Base-by-base conservation (phyloP, 2,797 vertebrate species). In the Philypnodon macrostomus region DNA sequence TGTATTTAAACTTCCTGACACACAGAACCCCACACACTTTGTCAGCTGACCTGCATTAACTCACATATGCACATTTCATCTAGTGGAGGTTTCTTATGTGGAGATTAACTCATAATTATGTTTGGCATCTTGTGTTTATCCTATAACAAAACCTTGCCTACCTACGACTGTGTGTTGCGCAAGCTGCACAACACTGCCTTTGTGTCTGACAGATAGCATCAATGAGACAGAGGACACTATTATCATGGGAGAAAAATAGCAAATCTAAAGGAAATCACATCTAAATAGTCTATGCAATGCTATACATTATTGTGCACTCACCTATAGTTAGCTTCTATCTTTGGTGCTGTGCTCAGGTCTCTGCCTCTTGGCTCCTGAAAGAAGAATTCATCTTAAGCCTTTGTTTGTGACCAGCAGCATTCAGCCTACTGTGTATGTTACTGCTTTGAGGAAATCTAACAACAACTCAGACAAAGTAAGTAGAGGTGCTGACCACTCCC, bases 401-500 rank as follows among this genome's bases (percentile, higher is more conserved):
- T n/a, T 67, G 63, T 53, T 70, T 74, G 61, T 7, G 63, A 58
- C 33, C 64, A 46, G 40, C 57, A 63, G 62, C 53, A 36, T 35
- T 53, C 36, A 53, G 47, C 24, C 53, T 27, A 38, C 65, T 64
- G 66, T 73, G 64, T n/a, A n/a, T 70, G 60, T 80, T 65, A 69
- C 66, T 73, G 68, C 67, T 70, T 45, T 57, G 72, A 85, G 81
- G 73, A 85, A 88, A 82, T 86, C 78, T 82, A 75, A 82, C 77
- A 85, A 83, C 76, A 84, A 80, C 74, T 83, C 67, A 77, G 77
- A 74, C 76, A 73, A 74, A 83, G 79, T 77, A 74, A 83, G 79
- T 77, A 18, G 81, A 80, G 82, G 82, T 81, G 83, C 78, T 85
- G 84, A 86, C 86, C 88, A 86, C 86, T 88, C 90, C 89, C 88